These are phyloP conservation scores for Boloria euphrosyne DNA, from an alignment of 2,888 invertebrate genomes.

Conservation along the genomic window DNA sequence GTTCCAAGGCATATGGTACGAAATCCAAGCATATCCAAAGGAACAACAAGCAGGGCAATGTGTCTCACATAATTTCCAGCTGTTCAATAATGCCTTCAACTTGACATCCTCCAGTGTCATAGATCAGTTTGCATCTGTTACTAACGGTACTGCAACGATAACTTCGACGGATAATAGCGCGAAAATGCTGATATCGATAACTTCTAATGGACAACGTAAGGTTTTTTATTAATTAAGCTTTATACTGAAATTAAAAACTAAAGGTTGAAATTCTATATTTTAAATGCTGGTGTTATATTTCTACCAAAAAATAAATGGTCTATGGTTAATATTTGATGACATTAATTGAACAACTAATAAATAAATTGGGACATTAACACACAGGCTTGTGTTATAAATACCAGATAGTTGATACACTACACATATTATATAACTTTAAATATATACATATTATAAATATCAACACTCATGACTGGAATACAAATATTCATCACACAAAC, in stretches of 20 bases:
- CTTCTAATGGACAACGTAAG: conserved; percentile 45
- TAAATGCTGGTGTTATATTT: too few species aligned
- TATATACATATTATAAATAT: too few species aligned
- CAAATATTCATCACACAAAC: too few species aligned
- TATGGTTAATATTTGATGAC: neutral
- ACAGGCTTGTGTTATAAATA: too few species aligned
- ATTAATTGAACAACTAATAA: too few species aligned
- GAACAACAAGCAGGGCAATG: conserved; percentile 58
- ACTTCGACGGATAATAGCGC: conserved; percentile 48
- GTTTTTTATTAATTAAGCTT: neutral
- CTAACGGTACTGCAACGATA: conserved; percentile 47
- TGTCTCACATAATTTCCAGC: conserved; percentile 51
- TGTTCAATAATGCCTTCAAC: conserved; percentile 43
- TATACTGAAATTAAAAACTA: neutral
- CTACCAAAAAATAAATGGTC: neutral
- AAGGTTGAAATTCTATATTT: too few species aligned
- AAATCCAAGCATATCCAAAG: conserved; percentile 48
- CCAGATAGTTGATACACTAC: too few species aligned
- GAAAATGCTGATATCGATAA: conserved; percentile 50
- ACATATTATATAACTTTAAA: too few species aligned
- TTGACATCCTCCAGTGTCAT: conserved; percentile 51
- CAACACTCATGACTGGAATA: too few species aligned
- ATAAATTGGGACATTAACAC: too few species aligned
- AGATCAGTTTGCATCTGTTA: conserved; percentile 50
- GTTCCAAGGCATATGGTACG: conserved; percentile 41